phyloP scores from a whole-genome alignment of 2,888 invertebrate genomes.

The Schrankia costaestrigalis region DNA sequence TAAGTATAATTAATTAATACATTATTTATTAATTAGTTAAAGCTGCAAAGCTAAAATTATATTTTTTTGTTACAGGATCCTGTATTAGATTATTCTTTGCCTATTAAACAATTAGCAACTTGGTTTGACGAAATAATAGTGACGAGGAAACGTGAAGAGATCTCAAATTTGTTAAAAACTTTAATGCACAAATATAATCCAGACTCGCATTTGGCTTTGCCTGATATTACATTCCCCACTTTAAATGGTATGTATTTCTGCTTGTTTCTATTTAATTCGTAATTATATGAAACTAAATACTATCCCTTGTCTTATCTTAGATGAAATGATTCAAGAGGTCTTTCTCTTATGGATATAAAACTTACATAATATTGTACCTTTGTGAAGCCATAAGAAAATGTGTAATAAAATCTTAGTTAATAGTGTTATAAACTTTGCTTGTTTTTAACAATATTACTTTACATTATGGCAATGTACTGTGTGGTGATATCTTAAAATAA shows the following conservation, averaged over 20 bases:
- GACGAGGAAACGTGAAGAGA: constrained; percentile 91
- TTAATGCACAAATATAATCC: constrained; percentile 88
- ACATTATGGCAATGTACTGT: too few relatives aligned
- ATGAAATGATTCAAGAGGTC: too few relatives aligned
- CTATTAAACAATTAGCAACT: constrained; percentile 88
- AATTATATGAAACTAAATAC: too few relatives aligned
- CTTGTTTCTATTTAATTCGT: too few relatives aligned
- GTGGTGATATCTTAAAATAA: too few relatives aligned
- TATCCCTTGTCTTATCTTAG: too few relatives aligned
- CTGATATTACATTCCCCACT: constrained; percentile 88
- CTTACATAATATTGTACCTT: too few relatives aligned
- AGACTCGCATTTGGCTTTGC: constrained; percentile 83
- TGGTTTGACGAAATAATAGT: constrained; percentile 95
- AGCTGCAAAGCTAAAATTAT: not conserved
- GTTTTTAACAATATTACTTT: too few relatives aligned
- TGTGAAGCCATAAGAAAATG: too few relatives aligned
- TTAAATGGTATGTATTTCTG: constrained; percentile 84
- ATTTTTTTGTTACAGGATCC: constrained; percentile 83
- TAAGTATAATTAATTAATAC: not conserved
- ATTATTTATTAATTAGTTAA: not conserved
- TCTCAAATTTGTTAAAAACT: constrained; percentile 87
- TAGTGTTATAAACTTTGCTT: too few relatives aligned
- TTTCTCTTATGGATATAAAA: too few relatives aligned
- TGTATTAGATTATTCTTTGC: constrained; percentile 88
- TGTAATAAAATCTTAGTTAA: too few relatives aligned